Conservation (phyloP, 1,140 invertebrate species). For the Drosophila orosa region DNA sequence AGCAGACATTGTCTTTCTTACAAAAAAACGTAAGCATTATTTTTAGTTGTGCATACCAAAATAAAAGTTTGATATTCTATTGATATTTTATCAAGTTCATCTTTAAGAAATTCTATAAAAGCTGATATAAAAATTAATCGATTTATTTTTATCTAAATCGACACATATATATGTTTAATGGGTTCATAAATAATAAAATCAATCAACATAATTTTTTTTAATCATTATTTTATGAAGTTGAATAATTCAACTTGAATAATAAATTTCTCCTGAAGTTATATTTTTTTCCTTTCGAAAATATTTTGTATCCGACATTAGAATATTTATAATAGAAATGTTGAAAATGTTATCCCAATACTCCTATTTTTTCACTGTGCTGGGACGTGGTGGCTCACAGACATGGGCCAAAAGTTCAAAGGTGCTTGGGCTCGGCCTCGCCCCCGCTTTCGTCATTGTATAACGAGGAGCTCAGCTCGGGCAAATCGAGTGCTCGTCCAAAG, state of each 20-base stretch:
- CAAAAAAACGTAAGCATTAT: background rate
- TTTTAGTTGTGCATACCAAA: background rate
- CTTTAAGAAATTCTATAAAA: background rate
- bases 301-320: too few relatives aligned
- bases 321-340: too few relatives aligned
- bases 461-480: constrained; percentile 57
- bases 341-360: background rate
- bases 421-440: constrained; percentile 40
- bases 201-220: too few relatives aligned
- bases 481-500: constrained; percentile 66
- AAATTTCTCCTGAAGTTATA: too few relatives aligned
- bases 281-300: background rate
- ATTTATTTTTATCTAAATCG: background rate
- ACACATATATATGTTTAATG: too few relatives aligned
- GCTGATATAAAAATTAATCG: background rate
- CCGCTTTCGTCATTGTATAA: constrained; percentile 63
- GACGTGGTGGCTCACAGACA: constrained; percentile 16
- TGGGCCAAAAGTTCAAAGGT: constrained; percentile 74
- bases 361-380: constrained; percentile 3
- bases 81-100: background rate
- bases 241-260: too few relatives aligned
- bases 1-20: background rate
- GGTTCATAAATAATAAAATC: too few relatives aligned
- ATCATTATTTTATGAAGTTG: too few relatives aligned
- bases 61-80: background rate